Percentiles rank a stretch among this genome's conserved stretches.
Conservation (phyloP, 2,888 invertebrate genomes). For the Cyrtodaria siliqua region DNA sequence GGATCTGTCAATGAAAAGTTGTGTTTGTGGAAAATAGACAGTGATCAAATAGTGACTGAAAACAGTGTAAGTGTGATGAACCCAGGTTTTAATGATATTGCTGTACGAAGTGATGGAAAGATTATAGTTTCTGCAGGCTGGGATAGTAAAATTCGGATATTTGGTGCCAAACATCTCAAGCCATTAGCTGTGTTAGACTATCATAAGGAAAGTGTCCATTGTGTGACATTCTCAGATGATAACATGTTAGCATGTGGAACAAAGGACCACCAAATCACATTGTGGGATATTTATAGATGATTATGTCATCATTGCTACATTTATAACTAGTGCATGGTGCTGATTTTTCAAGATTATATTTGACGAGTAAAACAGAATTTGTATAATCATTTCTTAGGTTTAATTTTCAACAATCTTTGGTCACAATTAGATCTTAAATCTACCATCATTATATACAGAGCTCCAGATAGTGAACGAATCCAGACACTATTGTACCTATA, state of each 20-base stretch:
- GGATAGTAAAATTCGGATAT: slow-evolving; percentile 79
- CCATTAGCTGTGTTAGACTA: slow-evolving; percentile 81
- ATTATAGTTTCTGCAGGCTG: slow-evolving; percentile 81
- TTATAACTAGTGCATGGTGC: no score
- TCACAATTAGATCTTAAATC: no score
- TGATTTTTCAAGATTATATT: no score
- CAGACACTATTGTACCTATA: no score
- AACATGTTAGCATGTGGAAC: slow-evolving; percentile 79
- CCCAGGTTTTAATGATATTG: slow-evolving; percentile 75
- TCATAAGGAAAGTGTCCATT: slow-evolving; percentile 78
- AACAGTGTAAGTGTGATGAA: slow-evolving; percentile 62
- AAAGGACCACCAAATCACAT: slow-evolving; percentile 78
- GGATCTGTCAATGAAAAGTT: slow-evolving; percentile 73
- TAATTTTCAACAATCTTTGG: no score
- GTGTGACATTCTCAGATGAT: slow-evolving; percentile 75
- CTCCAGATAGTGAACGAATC: no score
- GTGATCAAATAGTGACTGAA: slow-evolving; percentile 37
- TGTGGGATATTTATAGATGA: slow-evolving; percentile 82
- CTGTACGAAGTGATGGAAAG: slow-evolving; percentile 76
- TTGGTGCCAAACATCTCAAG: slow-evolving; percentile 75
- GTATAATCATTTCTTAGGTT: no score
- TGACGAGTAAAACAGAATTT: no score
- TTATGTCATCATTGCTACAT: no score
- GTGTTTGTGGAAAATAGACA: slow-evolving; percentile 59
- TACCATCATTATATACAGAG: no score